phyloP scores from a whole-genome alignment of 2,888 invertebrate genomes.

The Pristionchus exspectatus region DNA sequence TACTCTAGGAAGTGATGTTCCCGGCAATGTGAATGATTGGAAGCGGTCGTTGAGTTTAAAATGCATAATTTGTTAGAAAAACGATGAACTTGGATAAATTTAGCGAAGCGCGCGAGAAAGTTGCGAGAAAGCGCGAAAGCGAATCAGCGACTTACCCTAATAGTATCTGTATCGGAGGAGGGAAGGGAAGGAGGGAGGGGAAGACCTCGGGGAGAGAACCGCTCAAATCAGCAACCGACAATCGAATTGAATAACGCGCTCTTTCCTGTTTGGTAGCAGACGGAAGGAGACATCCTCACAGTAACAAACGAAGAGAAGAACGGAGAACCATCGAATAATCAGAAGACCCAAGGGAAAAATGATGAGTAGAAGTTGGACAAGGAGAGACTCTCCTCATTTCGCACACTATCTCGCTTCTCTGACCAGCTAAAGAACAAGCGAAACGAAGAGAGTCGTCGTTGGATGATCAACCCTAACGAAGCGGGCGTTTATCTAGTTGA shows the following conservation, averaged over 20 bases:
- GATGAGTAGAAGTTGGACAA: neutral
- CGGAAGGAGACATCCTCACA: slow-evolving; percentile 22
- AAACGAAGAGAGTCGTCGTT: neutral
- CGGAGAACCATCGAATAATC: neutral
- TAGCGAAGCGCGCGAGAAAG: neutral
- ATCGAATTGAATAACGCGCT: slow-evolving; percentile 3
- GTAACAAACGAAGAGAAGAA: slow-evolving; percentile 5
- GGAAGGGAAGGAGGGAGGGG: neutral
- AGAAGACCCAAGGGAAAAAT: neutral
- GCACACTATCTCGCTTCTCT: neutral
- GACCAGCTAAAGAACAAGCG: neutral
- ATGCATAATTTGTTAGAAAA: neutral
- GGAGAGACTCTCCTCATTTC: neutral
- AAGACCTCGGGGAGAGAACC: slow-evolving; percentile 5
- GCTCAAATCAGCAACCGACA: slow-evolving; percentile 1
- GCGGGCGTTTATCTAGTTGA: neutral
- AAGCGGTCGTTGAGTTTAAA: no score
- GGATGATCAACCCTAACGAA: neutral
- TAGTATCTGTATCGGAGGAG: slow-evolving; percentile 7
- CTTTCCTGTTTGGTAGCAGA: slow-evolving; percentile 45
- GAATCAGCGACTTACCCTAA: slow-evolving; percentile 42
- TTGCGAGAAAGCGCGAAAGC: slow-evolving; percentile 35
- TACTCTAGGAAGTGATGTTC: neutral
- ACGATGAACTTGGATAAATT: neutral
- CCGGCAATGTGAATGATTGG: no score